A percentile compares a stretch with the other conserved stretches of the same genome.
These are phyloP conservation scores for Phylloscopus whistleri DNA, from an alignment of 2,113 vertebrate species.

Conservation along the genomic window DNA sequence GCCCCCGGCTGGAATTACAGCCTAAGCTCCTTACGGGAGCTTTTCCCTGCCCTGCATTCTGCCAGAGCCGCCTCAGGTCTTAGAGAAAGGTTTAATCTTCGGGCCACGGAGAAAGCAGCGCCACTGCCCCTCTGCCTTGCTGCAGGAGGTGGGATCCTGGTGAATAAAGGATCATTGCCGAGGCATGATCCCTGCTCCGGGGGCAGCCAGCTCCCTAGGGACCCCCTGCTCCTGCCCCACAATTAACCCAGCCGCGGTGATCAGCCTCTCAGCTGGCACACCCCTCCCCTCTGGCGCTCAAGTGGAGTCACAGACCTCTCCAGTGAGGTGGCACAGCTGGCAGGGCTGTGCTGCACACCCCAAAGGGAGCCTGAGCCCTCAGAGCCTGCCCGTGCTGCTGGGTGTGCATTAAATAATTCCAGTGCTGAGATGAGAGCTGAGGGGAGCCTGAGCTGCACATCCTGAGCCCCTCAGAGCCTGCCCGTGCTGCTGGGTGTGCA, in stretches of 20 bases:
- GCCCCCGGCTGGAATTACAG: background rate
- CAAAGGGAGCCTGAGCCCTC: background rate
- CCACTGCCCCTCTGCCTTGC: background rate
- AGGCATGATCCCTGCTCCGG: rapidly evolving
- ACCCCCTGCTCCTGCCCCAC: background rate
- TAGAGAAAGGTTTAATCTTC: conserved; percentile 13
- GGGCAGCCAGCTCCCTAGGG: background rate
- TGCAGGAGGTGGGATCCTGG: background rate
- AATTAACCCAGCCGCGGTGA: background rate
- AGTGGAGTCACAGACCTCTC: background rate
- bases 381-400: background rate
- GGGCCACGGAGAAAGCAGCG: background rate
- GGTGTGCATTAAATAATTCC: background rate
- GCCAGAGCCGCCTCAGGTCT: conserved; percentile 7
- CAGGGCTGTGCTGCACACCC: background rate
- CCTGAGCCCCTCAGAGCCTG: no score
- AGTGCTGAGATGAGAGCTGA: no score
- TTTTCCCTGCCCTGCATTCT: conserved; percentile 12
- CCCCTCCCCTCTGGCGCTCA: background rate
- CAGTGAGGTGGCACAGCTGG: background rate
- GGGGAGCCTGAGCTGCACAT: no score
- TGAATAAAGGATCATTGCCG: background rate
- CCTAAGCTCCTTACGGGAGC: conserved; percentile 39
- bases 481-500: no score
- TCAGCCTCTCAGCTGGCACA: background rate